These are phyloP conservation scores for Operophtera brumata DNA, from an alignment of 2,888 invertebrate genomes.

Conservation along the genomic window DNA sequence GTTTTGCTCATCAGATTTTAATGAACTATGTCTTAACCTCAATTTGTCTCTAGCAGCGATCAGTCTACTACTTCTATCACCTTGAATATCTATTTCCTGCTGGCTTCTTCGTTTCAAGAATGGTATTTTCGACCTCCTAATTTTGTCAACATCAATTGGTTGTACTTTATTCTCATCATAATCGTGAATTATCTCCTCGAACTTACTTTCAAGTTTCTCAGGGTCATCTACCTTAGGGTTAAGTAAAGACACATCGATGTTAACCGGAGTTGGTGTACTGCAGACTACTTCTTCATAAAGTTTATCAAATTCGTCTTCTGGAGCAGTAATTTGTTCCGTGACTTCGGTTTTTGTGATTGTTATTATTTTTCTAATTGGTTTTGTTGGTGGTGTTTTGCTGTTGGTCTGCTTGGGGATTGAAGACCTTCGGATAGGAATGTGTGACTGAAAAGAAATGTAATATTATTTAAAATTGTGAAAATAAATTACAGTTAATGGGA, in stretches of 20 bases:
- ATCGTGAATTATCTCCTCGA: conserved; percentile 68
- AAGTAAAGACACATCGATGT: conserved; percentile 40
- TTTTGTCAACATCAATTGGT: conserved; percentile 42
- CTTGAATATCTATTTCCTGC: conserved; percentile 31
- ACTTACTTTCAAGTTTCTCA: conserved; percentile 57
- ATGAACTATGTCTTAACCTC: conserved; percentile 25
- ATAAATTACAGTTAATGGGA: no score
- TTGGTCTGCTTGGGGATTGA: conserved; percentile 40
- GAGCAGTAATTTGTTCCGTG: conserved; percentile 26
- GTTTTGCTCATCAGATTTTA: conserved; percentile 10
- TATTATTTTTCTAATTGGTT: conserved; percentile 24
- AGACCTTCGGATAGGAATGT: conserved; percentile 35
- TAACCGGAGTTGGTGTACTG: conserved; percentile 21
- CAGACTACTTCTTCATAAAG: conserved; percentile 61
- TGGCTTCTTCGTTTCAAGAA: conserved; percentile 54
- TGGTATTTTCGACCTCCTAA: conserved; percentile 58
- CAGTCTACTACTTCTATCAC: conserved; percentile 32
- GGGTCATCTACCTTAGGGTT: conserved; percentile 55
- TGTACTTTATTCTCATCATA: conserved; percentile 56
- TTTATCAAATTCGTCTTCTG: conserved; percentile 69
- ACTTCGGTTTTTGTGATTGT: conserved; percentile 25
- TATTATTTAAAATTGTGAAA: no score
- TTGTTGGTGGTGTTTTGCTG: conserved; percentile 22
- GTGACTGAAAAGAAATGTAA: conserved; percentile 29
- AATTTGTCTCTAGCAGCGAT: conserved; percentile 30